These are phyloP conservation scores for Lithobates sylvaticus DNA, from an alignment of 2,797 vertebrate genomes.

Conservation along the genomic window DNA sequence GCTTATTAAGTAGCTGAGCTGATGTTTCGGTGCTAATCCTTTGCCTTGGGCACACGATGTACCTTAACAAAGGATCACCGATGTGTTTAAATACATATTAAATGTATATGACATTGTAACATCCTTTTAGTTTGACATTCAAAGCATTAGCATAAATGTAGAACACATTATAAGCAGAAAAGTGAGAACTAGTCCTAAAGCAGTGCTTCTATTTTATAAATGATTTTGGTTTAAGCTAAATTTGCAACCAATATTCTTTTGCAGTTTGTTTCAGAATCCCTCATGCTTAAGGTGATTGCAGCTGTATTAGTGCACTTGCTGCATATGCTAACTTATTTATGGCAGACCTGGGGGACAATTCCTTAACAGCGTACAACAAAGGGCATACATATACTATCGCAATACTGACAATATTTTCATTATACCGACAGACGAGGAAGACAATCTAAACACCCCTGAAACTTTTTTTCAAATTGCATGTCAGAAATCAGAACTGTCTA, in stretches of 20 bases:
- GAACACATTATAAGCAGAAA: slow-evolving; percentile 28
- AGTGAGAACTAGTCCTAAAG: neutral
- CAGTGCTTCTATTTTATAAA: neutral
- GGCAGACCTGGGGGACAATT: too few relatives aligned
- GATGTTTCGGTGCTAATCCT: slow-evolving; percentile 64
- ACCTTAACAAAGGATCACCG: slow-evolving; percentile 66
- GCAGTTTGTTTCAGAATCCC: too few relatives aligned
- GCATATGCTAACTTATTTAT: too few relatives aligned
- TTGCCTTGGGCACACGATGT: slow-evolving; percentile 62
- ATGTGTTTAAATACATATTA: slow-evolving; percentile 56
- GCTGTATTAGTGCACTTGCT: too few relatives aligned
- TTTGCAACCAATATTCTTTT: neutral
- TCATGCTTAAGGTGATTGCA: too few relatives aligned
- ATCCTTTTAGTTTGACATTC: slow-evolving; percentile 37
- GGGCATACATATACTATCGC: too few relatives aligned
- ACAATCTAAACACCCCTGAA: too few relatives aligned
- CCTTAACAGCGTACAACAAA: too few relatives aligned
- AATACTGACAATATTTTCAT: too few relatives aligned
- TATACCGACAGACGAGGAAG: too few relatives aligned
- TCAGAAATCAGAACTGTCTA: too few relatives aligned
- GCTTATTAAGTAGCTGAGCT: slow-evolving; percentile 59
- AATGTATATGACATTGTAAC: slow-evolving; percentile 55
- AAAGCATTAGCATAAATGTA: slow-evolving; percentile 42
- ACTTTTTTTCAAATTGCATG: too few relatives aligned
- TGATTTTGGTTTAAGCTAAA: neutral